Base-by-base conservation (phyloP, 2,113 vertebrate species). In the Empidonax alnorum region DNA sequence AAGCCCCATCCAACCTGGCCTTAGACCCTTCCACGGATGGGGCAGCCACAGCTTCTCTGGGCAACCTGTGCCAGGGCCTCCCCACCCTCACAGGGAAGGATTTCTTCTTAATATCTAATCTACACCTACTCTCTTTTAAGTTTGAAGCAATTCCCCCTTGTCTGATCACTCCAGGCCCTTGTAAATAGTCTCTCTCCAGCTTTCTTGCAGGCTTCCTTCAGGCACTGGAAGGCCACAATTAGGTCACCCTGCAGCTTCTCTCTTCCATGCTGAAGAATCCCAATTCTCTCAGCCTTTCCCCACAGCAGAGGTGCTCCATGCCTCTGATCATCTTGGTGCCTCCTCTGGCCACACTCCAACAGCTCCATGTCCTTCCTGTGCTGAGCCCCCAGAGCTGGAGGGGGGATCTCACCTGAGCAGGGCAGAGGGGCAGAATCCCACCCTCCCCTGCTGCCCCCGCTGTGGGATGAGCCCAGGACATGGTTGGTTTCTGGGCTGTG, bases 1-100 rank as follows among this genome's bases (percentile, higher is more conserved):
- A 0, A 62, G 21, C 4, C 17, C 28, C 4, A 0, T 30, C n/a
- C 3, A 61, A 5, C 24, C 1, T 25, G 53, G 13, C n/a, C n/a
- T 59, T 31, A 30, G 0, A 47, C 41, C n/a, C 7, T 41, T 8
- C 16, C 31, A 35, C 30, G 49, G 20, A 25, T 35, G 58, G 35
- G 16, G 41, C 12, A 66, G 52, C 18, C 35, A 50, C 27, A 44
- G 50, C 11, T 58, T 33, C 42, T 58, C 31, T 37, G 21, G 13
- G 21, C 12, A 66, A 1, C 2, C 1, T 74, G 18, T 33, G 3
- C 59, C 50, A 73, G 50, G 18, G 13, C 10, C 8, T 75, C 15
- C 4, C 7, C 13, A 39, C 2, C 6, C 10, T 21, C 62, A 41
- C 6, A 46, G 46, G 16, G 20, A 39, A 66, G 12, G 37, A n/a